phyloP scores from a whole-genome alignment of 2,113 vertebrate genomes.

The Anser brachyrhynchus region DNA sequence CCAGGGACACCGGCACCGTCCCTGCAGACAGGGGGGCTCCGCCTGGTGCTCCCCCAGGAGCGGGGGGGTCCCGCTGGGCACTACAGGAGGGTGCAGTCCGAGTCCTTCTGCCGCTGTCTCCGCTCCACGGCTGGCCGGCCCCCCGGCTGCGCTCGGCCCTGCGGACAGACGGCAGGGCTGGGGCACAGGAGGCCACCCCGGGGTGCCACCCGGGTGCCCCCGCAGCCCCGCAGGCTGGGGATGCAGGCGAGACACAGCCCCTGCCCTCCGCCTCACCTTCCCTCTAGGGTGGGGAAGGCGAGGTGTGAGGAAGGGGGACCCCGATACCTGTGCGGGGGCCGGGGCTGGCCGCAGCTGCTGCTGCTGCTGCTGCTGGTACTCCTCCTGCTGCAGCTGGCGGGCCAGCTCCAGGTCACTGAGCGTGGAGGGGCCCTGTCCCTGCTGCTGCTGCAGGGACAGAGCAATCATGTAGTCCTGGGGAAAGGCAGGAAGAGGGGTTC shows the following conservation, averaged over 20 bases:
- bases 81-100: constrained; percentile 80
- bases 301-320: not conserved
- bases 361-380: constrained; percentile 85
- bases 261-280: no score
- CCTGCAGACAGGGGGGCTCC: fast-evolving
- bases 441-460: constrained; percentile 87
- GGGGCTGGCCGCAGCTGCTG: not conserved
- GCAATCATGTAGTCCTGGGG: constrained; percentile 90
- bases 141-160: constrained; percentile 79
- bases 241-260: no score
- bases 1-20: fast-evolving
- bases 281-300: not conserved
- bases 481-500: not conserved
- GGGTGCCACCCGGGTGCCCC: no score
- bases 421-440: constrained; percentile 69
- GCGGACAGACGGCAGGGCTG: not conserved
- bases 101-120: constrained; percentile 75
- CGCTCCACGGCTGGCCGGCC: constrained; percentile 70
- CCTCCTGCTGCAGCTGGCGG: constrained; percentile 89
- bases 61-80: not conserved
- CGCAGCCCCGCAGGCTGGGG: no score
- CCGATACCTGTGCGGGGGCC: not conserved
- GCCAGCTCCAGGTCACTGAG: constrained; percentile 94
- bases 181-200: not conserved
- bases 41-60: fast-evolving